Percentiles rank a stretch among this genome's conserved stretches.
Evolutionary conservation across 2,888 invertebrate genomes (phyloP).

Genomic region (Sussaba pulchella): DNA sequence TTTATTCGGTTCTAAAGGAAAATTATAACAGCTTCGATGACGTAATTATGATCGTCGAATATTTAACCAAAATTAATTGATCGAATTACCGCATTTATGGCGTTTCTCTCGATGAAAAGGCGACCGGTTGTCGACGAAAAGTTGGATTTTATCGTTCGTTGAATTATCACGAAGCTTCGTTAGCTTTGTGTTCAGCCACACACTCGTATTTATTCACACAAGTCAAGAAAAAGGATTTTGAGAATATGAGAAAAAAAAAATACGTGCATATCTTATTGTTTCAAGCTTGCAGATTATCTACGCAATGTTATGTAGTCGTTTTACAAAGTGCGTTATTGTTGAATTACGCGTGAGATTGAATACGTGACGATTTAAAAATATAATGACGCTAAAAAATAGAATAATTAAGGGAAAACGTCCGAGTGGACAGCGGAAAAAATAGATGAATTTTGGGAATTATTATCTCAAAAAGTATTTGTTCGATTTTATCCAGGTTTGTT

Average conservation of each 20-base stretch:
- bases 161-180: constrained; percentile 1
- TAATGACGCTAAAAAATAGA: constrained; percentile 25
- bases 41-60: too few relatives aligned
- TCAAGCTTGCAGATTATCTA: constrained; percentile 76
- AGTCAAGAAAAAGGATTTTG: background rate
- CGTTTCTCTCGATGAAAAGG: constrained; percentile 22
- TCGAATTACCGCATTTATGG: constrained; percentile 17
- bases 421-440: too few relatives aligned
- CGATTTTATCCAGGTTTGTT: too few relatives aligned
- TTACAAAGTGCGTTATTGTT: constrained; percentile 63
- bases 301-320: constrained; percentile 77
- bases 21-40: too few relatives aligned
- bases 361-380: constrained; percentile 13
- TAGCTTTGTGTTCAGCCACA: background rate
- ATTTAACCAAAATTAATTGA: background rate
- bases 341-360: constrained; percentile 39
- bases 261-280: constrained; percentile 76
- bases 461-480: too few relatives aligned
- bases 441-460: too few relatives aligned
- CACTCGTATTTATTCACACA: constrained; percentile 31
- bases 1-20: background rate
- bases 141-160: constrained; percentile 5
- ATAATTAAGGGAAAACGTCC: too few relatives aligned
- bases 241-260: constrained; percentile 46
- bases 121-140: constrained; percentile 16